Base-by-base conservation (phyloP, 2,797 vertebrate species). In the Chelon auratus region DNA sequence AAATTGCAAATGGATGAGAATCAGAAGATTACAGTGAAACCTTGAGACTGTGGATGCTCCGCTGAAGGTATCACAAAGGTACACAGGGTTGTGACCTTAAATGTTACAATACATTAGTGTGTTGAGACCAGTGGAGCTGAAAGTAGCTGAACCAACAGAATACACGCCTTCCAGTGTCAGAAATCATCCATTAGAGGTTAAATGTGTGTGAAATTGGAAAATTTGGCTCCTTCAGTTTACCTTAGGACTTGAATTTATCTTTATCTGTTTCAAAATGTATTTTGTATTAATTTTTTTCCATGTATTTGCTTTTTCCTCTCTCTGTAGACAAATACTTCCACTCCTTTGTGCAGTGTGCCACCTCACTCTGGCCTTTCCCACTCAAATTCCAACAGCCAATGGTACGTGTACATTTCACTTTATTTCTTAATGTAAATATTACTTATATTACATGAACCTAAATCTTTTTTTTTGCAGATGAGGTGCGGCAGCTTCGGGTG, bases 401-500 rank as follows among this genome's bases (percentile, higher is more conserved):
- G 90, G 93, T 92, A 77, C 8, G 67, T 83, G 5, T 18, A 20
- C 57, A 40, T 42, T 54, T 67, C 17, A 54, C 17, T 11, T 33
- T 52, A 63, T 60, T 4, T 30, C 55, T 42, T 30, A 36, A 61
- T 43, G 1, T 51, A 57, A 24, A 43, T 62, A 24, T 22, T 40
- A 1, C 37, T 40, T 12, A 40, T 15, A 17, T 3, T 14, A 33
- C 18, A 63, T 42, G 33, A 45, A 2, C 55, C 13, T 17, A 40
- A 56, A 45, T 11, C 22, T 55, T 78, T 80, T 43, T 43, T 17
- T 50, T 58, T 81, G 26, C 75, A 99, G 97, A 96, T 80, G 93
- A 97, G 58, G 77, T 65, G 61, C 85, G 82, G 53, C 90, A 91
- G 14, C 93, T 98, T 65, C 90, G 86, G 53, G 96, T 98, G 82